These are phyloP conservation scores for Aphodius granarius DNA, from an alignment of 2,888 invertebrate species.

Conservation along the genomic window DNA sequence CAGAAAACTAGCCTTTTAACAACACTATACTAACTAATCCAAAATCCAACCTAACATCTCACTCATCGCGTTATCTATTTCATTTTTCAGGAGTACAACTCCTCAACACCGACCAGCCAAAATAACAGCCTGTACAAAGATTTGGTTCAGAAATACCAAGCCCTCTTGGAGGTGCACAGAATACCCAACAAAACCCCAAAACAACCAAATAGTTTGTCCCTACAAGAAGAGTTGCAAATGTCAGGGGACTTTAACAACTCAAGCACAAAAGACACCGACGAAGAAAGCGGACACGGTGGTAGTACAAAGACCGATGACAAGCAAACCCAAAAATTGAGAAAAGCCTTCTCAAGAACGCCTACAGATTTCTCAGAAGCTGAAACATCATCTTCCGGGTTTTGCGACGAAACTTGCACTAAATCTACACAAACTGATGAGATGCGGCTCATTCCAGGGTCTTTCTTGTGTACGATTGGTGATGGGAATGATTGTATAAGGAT, in stretches of 20 bases:
- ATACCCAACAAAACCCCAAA: slow-evolving; percentile 61
- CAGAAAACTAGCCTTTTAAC: not conserved
- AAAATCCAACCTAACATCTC: not conserved
- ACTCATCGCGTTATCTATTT: slow-evolving; percentile 14
- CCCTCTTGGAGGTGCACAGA: slow-evolving; percentile 74
- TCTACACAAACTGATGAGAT: slow-evolving; percentile 79
- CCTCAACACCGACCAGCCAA: slow-evolving; percentile 35
- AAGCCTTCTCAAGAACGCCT: slow-evolving; percentile 68
- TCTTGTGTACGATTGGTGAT: slow-evolving; percentile 82
- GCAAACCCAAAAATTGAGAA: slow-evolving; percentile 54
- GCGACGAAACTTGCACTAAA: slow-evolving; percentile 83
- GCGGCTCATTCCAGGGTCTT: slow-evolving; percentile 65
- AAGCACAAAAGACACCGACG: slow-evolving; percentile 63
- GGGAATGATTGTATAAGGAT: slow-evolving; percentile 85
- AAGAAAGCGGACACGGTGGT: slow-evolving; percentile 66
- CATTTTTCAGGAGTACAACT: slow-evolving; percentile 46
- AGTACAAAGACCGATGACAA: slow-evolving; percentile 46
- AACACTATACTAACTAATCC: not conserved
- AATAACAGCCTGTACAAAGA: slow-evolving; percentile 71
- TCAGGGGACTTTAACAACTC: slow-evolving; percentile 72
- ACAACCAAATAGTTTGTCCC: slow-evolving; percentile 55
- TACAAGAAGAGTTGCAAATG: slow-evolving; percentile 76
- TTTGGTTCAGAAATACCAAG: slow-evolving; percentile 84
- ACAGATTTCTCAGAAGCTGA: slow-evolving; percentile 84
- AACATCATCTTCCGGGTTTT: slow-evolving; percentile 77